Evolutionary conservation across 2,797 vertebrate species (phyloP).

Genomic region (Bucorvus abyssinicus): DNA sequence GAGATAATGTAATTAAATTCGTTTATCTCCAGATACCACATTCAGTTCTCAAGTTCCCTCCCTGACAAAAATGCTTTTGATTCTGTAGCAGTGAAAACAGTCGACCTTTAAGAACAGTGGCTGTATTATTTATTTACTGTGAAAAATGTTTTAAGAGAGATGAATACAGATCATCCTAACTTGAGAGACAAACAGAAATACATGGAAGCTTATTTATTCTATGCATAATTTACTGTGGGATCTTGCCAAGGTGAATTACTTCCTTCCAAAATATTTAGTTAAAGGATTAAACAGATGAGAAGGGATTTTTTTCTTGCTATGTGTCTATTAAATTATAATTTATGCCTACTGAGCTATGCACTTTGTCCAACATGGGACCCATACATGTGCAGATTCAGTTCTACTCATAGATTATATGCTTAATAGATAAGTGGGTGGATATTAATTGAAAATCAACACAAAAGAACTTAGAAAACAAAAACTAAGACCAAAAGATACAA

Average conservation of each 20-base stretch:
- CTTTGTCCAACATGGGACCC: background rate
- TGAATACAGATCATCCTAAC: background rate
- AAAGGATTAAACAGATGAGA: conserved; percentile 34
- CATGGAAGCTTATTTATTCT: background rate
- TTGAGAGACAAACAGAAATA: conserved; percentile 1
- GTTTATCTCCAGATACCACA: background rate
- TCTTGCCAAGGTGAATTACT: conserved; percentile 16
- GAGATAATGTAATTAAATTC: background rate
- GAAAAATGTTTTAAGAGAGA: background rate
- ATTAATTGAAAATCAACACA: background rate
- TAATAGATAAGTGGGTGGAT: background rate
- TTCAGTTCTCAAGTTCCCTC: background rate
- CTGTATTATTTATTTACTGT: background rate
- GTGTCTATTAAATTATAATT: conserved; percentile 35
- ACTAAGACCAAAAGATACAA: background rate
- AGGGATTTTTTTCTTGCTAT: conserved; percentile 1
- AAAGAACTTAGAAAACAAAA: background rate
- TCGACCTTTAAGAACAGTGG: background rate
- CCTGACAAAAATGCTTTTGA: background rate
- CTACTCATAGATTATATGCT: background rate
- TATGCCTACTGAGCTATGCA: background rate
- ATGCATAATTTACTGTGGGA: background rate
- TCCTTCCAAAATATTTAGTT: conserved; percentile 48
- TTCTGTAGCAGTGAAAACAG: background rate
- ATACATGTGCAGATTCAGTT: background rate